phyloP scores from a whole-genome alignment of 1,140 invertebrate species.

The Euura saliciscinereae region DNA sequence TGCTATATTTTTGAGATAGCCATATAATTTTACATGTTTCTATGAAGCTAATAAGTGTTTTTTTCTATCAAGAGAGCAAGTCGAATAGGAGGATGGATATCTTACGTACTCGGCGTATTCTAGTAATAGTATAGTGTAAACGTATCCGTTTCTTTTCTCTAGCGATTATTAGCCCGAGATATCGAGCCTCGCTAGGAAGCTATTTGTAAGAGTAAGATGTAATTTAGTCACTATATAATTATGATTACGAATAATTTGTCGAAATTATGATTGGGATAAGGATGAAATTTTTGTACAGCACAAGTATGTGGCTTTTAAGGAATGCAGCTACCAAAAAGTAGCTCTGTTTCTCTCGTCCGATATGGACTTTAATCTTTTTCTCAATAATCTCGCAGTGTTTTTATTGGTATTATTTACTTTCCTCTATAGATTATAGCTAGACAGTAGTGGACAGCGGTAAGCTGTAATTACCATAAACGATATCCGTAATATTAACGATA shows the following conservation, averaged over 20 bases:
- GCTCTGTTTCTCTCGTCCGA: no score
- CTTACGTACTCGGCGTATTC: not conserved
- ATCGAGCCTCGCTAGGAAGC: not conserved
- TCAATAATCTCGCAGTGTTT: no score
- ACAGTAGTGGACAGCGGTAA: no score
- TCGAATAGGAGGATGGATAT: constrained; percentile 31
- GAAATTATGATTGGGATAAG: not conserved
- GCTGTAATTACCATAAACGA: no score
- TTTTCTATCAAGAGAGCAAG: constrained; percentile 43
- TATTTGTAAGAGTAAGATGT: not conserved
- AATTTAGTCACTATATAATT: not conserved
- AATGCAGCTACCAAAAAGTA: not conserved
- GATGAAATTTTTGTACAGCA: not conserved
- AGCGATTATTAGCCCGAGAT: not conserved
- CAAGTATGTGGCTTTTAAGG: not conserved
- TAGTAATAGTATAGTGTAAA: not conserved
- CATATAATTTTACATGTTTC: constrained; percentile 56
- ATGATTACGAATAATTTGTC: not conserved
- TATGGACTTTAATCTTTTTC: no score
- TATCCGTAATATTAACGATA: no score
- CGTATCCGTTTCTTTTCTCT: not conserved
- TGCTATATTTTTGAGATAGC: constrained; percentile 59
- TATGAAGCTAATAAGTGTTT: constrained; percentile 46
- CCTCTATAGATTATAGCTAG: no score
- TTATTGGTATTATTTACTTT: no score